These are phyloP conservation scores for Calyptomena viridis DNA, from an alignment of 2,113 vertebrate genomes.

Conservation along the genomic window DNA sequence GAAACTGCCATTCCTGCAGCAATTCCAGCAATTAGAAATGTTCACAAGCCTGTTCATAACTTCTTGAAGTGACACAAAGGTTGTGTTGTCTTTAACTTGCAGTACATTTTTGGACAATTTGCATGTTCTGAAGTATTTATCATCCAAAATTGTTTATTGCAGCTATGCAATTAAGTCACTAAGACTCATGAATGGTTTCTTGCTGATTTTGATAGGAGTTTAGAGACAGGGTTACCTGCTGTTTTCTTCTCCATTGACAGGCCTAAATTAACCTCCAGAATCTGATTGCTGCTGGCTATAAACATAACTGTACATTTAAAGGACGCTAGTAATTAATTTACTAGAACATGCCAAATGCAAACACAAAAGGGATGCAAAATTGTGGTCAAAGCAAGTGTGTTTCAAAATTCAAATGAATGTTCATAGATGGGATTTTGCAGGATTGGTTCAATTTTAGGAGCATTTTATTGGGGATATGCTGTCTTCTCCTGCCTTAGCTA, in stretches of 20 bases:
- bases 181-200: background rate
- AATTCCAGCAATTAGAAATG: background rate
- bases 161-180: background rate
- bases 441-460: background rate
- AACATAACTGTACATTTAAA: background rate
- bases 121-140: background rate
- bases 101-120: background rate
- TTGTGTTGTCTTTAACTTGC: background rate
- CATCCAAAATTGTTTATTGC: background rate
- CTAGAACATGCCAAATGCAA: background rate
- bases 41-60: background rate
- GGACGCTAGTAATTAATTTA: background rate
- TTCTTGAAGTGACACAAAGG: background rate
- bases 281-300: background rate
- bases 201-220: slow-evolving; percentile 14
- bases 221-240: background rate
- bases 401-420: slow-evolving; percentile 2
- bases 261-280: background rate
- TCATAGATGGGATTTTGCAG: background rate
- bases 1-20: background rate
- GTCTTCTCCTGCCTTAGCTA: background rate
- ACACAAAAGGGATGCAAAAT: background rate
- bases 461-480: background rate
- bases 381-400: background rate
- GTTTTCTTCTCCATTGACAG: background rate